Percentiles rank a stretch among this genome's conserved stretches.
Evolutionary conservation across 2,113 vertebrate genomes (phyloP).

Genomic region (Hypomesus transpacificus): DNA sequence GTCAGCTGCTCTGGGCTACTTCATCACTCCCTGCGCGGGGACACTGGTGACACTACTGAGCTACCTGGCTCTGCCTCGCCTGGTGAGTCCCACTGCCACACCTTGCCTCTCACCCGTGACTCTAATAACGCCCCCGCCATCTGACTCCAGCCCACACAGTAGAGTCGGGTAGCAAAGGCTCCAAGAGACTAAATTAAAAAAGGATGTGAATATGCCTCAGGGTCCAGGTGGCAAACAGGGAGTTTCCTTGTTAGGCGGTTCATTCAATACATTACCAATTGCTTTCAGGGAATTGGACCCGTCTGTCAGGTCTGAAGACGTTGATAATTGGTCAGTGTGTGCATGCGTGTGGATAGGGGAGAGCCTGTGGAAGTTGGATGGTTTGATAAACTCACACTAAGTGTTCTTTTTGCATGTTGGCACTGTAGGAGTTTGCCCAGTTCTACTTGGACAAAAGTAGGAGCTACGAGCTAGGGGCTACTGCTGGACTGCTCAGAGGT

Average conservation of each 20-base stretch:
- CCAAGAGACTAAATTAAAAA: no score
- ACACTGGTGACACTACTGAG: slow-evolving; percentile 76
- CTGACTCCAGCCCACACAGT: background rate
- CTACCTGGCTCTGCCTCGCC: slow-evolving; percentile 76
- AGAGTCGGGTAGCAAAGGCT: no score
- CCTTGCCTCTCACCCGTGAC: background rate
- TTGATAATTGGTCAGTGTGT: no score
- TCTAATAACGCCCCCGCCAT: background rate
- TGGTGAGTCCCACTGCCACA: slow-evolving; percentile 62
- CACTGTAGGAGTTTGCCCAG: slow-evolving; percentile 59
- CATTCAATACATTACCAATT: no score
- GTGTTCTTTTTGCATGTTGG: slow-evolving; percentile 7
- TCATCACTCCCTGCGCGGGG: slow-evolving; percentile 82
- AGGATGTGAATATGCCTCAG: no score
- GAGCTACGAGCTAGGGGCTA: slow-evolving; percentile 66
- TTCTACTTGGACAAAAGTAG: slow-evolving; percentile 51
- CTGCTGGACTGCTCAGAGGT: slow-evolving; percentile 73
- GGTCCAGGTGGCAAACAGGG: no score
- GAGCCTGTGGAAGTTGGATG: background rate
- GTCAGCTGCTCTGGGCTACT: slow-evolving; percentile 80
- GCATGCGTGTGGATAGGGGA: no score
- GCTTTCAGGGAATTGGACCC: no score
- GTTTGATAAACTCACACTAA: background rate
- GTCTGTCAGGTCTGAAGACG: no score
- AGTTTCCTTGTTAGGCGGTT: no score